Base-by-base conservation (phyloP, 2,888 invertebrate species). In the Ecdyonurus torrentis region DNA sequence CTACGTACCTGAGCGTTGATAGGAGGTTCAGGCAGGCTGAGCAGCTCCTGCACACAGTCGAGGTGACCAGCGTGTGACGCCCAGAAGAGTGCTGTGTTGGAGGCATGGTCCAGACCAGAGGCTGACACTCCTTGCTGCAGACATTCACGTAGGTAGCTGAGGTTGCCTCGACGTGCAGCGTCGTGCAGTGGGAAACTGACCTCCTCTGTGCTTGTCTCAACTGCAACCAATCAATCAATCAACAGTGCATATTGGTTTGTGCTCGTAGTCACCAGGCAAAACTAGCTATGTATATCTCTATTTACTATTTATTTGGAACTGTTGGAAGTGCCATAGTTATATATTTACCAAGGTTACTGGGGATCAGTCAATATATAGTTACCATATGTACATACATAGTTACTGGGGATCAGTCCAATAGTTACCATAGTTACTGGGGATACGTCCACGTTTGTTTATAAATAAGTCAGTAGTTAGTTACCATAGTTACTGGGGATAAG, bases 61-160 rank as follows among this genome's bases (percentile, higher is more conserved):
- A 78, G 67, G 69, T 84, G 83, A 1, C 84, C 84, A 37, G 80
- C 80, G 69, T 81, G 79, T n/a, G 81, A 74, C 22, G 83, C 83
- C 83, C 84, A 85, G 70, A 83, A 83, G 5, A 85, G 70, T 2
- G 84, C 78, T n/a, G 82, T 84, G 60, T 81, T 81, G 2, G 83
- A 83, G 25, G 83, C 80, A 67, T 81, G 79, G 71, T 85, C 84
- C 66, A 85, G 72, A 52, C 81, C 78, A 68, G 84, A 83, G 18
- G 81, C 80, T 1, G 84, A 83, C 64, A 83, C 83, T 64, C 80
- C 78, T 71, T 83, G 81, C 50, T 72, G 70, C 24, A 85, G 70
- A 69, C 83, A 83, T 71, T 84, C 83, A 64, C 71, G 70, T 64
- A 85, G 69, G 69, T 83, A 80, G 5, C 74, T 75, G 20, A 82